These are phyloP conservation scores for Enteromius viviparus DNA, from an alignment of 2,797 vertebrate species.

Conservation along the genomic window DNA sequence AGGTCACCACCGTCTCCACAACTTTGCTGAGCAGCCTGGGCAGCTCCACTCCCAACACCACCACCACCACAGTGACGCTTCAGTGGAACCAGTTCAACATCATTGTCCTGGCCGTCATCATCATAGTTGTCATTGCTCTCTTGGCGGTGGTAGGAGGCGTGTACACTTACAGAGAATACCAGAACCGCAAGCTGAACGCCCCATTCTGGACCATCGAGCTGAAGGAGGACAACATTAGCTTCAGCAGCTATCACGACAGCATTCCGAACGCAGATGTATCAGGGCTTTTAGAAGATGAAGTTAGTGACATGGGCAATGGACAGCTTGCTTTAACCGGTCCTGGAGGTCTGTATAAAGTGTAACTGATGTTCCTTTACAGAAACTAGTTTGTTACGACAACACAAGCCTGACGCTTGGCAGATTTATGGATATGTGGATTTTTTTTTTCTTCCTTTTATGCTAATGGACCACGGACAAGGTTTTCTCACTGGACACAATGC, in stretches of 20 bases:
- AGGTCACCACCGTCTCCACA: conserved; percentile 67
- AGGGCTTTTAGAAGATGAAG: conserved; percentile 83
- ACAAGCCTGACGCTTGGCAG: background rate
- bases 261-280: conserved; percentile 86
- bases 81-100: conserved; percentile 88
- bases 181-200: conserved; percentile 85
- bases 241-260: conserved; percentile 89
- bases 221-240: conserved; percentile 90
- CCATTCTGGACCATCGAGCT: conserved; percentile 91
- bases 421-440: conserved; percentile 9
- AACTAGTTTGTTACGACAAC: background rate
- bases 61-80: conserved; percentile 74
- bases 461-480: conserved; percentile 14
- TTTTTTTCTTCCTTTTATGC: conserved; percentile 8
- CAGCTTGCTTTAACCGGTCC: conserved; percentile 83
- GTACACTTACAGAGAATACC: conserved; percentile 86
- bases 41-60: conserved; percentile 75
- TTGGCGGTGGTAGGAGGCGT: conserved; percentile 84
- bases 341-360: conserved; percentile 83
- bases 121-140: conserved; percentile 81
- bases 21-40: conserved; percentile 51
- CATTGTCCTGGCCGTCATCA: conserved; percentile 84
- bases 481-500: conserved; percentile 2
- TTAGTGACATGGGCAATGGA: conserved; percentile 80
- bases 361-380: background rate